A percentile compares a stretch with the other conserved stretches of the same genome.
These are phyloP conservation scores for Stictocephala bisonia DNA, from an alignment of 2,888 invertebrate species.

Conservation along the genomic window DNA sequence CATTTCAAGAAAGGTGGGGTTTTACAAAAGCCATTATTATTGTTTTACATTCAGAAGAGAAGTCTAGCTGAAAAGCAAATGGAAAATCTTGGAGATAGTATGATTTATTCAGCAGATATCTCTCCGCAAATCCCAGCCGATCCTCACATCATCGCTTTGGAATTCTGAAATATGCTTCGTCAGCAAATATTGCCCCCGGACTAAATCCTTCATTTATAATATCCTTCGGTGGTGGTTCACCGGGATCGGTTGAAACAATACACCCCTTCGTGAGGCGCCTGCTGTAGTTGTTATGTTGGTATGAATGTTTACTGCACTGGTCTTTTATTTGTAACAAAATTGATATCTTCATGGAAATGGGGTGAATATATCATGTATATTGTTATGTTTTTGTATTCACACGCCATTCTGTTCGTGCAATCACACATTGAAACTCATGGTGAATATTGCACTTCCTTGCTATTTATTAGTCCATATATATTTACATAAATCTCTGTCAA, in stretches of 20 bases:
- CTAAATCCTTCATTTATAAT: conserved; percentile 39
- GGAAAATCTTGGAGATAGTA: conserved; percentile 41
- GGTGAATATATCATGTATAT: too few species aligned
- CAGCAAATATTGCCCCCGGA: conserved; percentile 37
- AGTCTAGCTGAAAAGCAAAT: conserved; percentile 40
- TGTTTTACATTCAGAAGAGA: conserved; percentile 39
- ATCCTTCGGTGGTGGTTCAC: conserved; percentile 22
- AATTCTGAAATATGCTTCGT: conserved; percentile 42
- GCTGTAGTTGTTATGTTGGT: too few species aligned
- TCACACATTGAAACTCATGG: too few species aligned
- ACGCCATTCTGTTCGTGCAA: too few species aligned
- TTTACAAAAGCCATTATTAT: conserved; percentile 42
- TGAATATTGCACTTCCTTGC: too few species aligned
- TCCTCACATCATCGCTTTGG: conserved; percentile 39
- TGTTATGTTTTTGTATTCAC: too few species aligned
- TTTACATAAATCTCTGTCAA: too few species aligned
- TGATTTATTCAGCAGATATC: conserved; percentile 41
- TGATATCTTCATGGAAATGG: too few species aligned
- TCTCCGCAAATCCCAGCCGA: conserved; percentile 30
- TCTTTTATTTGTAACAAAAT: too few species aligned
- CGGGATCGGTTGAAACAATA: conserved; percentile 30
- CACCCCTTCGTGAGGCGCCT: neutral
- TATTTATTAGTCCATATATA: too few species aligned
- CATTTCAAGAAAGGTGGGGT: conserved; percentile 23
- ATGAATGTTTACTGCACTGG: too few species aligned